Base-by-base conservation (phyloP, 2,888 invertebrate species). In the Deilephila elpenor region DNA sequence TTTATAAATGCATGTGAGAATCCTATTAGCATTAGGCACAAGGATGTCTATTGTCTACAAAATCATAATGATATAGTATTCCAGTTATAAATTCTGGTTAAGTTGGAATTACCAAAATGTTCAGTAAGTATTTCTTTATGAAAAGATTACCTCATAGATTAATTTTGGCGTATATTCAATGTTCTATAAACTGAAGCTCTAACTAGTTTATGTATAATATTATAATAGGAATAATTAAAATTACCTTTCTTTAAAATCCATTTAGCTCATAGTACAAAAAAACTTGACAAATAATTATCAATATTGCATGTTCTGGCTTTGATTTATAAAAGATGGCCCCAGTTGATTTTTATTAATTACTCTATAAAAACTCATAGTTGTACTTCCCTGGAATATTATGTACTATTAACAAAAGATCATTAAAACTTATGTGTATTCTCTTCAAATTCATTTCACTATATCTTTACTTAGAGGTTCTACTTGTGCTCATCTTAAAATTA, bases 351-450 rank as follows among this genome's bases (percentile, higher is more conserved):
- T 29, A 72, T 67, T 72, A 20, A 25, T 67, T 67, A 64, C n/a
- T 59, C 25, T 59, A 64, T 72, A 34, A 32, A 37, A 34, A 59
- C 44, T 67, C 59, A 73, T 70, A 20, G 37, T 61, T 73, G 70
- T 70, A 70, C 59, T 60, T 19, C 51, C 70, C 73, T 70, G 73
- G 25, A 73, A 70, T 51, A 70, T 70, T 73, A 70, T 70, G 25
- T 37, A 32, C 51, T 61, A 25, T 73, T n/a, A 64, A 74, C 56
- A 19, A 34, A 72, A 67, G 2, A 64, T 7, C 25, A 20, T 56
- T 5, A 34, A 62, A 14, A 44, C 11, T 11, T 11, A 62, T 37
- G 19, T 20, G 25, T 61, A 67, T 17, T 34, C 32, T 29, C 19
- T 53, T 62, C 32, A 25, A 72, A 51, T 20, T 53, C 6, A 32